Evolutionary conservation across 2,888 invertebrate species (phyloP).

Genomic region (Leucozona laternaria): DNA sequence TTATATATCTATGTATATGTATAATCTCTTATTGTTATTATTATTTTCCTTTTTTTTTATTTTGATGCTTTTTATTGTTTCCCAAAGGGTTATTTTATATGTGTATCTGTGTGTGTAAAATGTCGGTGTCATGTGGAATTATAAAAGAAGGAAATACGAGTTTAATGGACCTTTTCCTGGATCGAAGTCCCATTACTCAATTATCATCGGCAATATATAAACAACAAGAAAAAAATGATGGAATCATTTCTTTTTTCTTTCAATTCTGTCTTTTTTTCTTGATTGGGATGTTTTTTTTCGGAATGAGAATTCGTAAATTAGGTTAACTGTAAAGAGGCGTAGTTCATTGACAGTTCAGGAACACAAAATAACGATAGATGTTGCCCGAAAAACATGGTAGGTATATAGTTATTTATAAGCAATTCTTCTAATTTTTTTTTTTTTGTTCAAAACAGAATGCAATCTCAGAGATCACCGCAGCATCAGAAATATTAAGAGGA

Average conservation of each 20-base stretch:
- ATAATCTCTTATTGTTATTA: constrained; percentile 35
- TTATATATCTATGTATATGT: constrained; percentile 21
- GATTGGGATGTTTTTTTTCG: background rate
- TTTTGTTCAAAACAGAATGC: no score
- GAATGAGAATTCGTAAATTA: background rate
- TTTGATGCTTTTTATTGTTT: constrained; percentile 32
- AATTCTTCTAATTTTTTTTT: no score
- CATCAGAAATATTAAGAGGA: no score
- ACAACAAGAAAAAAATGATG: background rate
- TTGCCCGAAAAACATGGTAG: background rate
- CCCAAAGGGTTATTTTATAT: constrained; percentile 48
- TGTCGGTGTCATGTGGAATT: background rate
- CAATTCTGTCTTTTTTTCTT: background rate
- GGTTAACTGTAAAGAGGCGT: background rate
- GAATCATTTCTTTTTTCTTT: no score
- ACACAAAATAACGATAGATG: background rate
- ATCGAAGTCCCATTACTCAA: constrained; percentile 44
- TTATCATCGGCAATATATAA: constrained; percentile 25
- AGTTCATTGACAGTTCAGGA: background rate
- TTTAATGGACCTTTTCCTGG: constrained; percentile 64
- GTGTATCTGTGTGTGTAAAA: background rate
- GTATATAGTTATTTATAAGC: no score
- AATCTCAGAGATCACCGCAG: no score
- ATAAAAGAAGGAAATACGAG: constrained; percentile 24
- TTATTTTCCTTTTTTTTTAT: constrained; percentile 6